Evolutionary conservation across 2,888 invertebrate species (phyloP), one percentile per base, ranked within the genome.

Genomic region (Colletes collaris): DNA sequence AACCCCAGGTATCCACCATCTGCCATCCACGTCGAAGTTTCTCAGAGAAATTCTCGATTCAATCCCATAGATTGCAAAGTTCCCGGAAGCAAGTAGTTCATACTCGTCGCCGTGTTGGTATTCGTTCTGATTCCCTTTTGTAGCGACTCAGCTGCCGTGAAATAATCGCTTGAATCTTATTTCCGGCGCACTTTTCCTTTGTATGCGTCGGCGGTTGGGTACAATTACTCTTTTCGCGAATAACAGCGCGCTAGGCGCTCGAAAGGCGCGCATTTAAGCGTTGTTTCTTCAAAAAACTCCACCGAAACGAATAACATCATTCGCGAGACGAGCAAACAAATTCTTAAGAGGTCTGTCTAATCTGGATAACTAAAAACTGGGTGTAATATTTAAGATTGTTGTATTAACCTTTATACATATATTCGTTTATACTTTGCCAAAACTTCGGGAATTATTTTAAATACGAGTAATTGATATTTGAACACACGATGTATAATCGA

Each of bases 51-150:
- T 56, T 7, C 66, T 19, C 67, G 66, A 63, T 52, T 52, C 50
- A 58, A 70, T 58, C 59, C 55, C 56, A 44, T 8, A 62, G 49
- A 69, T 76, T 60, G 55, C 56, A 13, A 63, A 63, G 55, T 53
- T 66, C 46, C 7, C 44, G 8, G 56, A 13, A 13, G 44, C 49
- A n/a, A 37, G 66, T 58, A 59, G 62, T 55, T 55, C n/a, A 59
- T 60, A 58, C 16, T 50, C 19, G 63, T 68, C 52, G 3, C 59
- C 52, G 4, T 27, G n/a, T 72, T 63, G 49, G 35, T 50, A 58
- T 55, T 53, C 40, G 16, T 55, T 62, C 46, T 27, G 16, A 16
- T 62, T 77, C 50, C 52, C 56, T 65, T 27, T 55, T 72, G 62
- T 35, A 27, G 10, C 13, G 7, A 44, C 2, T 11, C 55, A 60